Evolutionary conservation across 2,797 vertebrate species (phyloP), one percentile per base, ranked within the genome.

Genomic region (Argentina silus): DNA sequence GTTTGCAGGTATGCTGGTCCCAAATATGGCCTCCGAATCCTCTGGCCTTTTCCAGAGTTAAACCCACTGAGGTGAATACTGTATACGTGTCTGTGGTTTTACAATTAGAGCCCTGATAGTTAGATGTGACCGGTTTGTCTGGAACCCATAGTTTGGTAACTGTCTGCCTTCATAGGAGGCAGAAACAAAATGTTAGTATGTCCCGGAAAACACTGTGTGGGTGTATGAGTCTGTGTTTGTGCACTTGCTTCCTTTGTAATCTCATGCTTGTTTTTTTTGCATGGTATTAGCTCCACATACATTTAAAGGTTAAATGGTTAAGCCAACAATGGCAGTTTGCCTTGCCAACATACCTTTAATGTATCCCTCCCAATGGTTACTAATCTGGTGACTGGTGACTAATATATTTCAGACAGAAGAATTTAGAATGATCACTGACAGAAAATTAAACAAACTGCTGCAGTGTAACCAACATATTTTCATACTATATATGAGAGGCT

Each of bases 1-100:
- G 79, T 91, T 86, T 92, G 61, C 90, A 95, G 93, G 94, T 93
- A 88, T 94, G 86, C 90, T 91, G 88, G 87, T 91, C 78, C 89
- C 91, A 78, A 91, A 85, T 85, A 84, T 91, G 86, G 89, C 91
- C 65, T 85, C 92, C 78, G 93, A 95, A 85, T 91, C 93, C 75
- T 93, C 92, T 83, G 92, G 93, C 83, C 91, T 94, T 83, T 94
- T 95, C 90, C 93, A 94, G 91, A 93, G 83, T 86, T 93, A 93
- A 87, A 70, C 79, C 76, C 27, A 45, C 77, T 75, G 89, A 93
- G 91, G 90, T 93, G 90, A 92, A 90, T 91, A 85, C 78, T 15
- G 7, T 50, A 60, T 48, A 68, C 75, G 74, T 88, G 76, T 85
- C 19, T 86, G 78, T 90, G 84, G 71, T 63, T 82, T 56, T 81